Percentiles rank a stretch among this genome's conserved stretches.
phyloP scores from a whole-genome alignment of 2,888 invertebrate species.

The Cosmia trapezina region DNA sequence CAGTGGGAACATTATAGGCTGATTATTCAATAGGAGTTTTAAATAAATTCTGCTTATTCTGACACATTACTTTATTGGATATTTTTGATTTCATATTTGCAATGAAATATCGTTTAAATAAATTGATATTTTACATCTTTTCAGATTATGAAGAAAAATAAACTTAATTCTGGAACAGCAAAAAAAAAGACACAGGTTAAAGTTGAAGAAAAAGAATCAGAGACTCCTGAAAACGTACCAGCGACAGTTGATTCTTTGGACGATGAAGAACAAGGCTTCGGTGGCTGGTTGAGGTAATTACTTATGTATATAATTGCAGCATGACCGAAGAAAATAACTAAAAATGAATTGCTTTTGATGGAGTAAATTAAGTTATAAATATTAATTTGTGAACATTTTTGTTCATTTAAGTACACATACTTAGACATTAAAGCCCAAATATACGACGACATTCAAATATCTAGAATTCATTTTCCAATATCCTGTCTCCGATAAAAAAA shows the following conservation, averaged over 20 bases:
- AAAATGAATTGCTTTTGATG: neutral
- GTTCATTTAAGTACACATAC: neutral
- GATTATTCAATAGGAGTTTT: no score
- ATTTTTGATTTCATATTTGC: neutral
- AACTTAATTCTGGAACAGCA: conserved; percentile 67
- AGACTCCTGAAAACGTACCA: conserved; percentile 61
- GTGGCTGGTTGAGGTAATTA: conserved; percentile 84
- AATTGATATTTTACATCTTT: conserved; percentile 16
- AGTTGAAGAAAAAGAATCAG: conserved; percentile 66
- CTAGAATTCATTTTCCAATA: conserved; percentile 6
- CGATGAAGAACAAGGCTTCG: conserved; percentile 86
- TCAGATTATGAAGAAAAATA: conserved; percentile 85
- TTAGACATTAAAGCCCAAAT: neutral
- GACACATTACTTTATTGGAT: neutral
- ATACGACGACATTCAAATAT: conserved; percentile 4
- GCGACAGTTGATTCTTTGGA: conserved; percentile 75
- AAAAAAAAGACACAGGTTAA: conserved; percentile 72
- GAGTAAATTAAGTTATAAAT: neutral
- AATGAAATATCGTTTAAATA: neutral
- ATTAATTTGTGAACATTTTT: neutral
- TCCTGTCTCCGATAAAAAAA: conserved; percentile 23
- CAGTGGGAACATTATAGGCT: no score
- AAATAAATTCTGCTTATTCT: no score
- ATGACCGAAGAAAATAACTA: no score
- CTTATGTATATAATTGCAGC: no score